A percentile compares a stretch with the other conserved stretches of the same genome.
These are phyloP conservation scores for Chlorodrepanis virens DNA, from an alignment of 2,113 vertebrate genomes.

Conservation along the genomic window DNA sequence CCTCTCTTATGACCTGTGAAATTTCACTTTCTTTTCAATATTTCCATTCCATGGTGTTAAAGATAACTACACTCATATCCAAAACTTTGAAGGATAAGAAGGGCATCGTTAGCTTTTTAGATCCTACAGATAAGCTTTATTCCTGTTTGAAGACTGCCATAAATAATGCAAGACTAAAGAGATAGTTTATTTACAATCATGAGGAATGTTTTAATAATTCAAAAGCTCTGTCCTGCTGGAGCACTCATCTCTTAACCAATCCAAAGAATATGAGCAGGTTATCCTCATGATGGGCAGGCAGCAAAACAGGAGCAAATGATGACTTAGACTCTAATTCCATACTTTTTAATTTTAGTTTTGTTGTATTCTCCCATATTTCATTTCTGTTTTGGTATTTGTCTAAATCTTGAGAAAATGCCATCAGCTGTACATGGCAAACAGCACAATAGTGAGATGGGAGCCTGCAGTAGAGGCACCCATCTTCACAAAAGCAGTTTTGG, in stretches of 20 bases:
- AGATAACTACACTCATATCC: background rate
- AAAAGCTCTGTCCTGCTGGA: background rate
- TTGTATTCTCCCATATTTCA: background rate
- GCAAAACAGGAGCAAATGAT: background rate
- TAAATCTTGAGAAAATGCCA: background rate
- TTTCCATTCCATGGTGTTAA: background rate
- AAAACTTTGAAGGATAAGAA: background rate
- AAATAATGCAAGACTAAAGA: slow-evolving; percentile 30
- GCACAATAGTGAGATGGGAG: background rate
- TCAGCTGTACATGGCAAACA: background rate
- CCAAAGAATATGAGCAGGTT: background rate
- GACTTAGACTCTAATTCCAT: background rate
- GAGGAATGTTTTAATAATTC: slow-evolving; percentile 26
- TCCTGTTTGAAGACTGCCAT: background rate
- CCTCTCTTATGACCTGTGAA: background rate
- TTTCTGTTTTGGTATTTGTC: background rate
- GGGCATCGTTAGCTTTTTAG: background rate
- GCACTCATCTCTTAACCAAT: background rate
- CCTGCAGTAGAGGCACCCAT: background rate
- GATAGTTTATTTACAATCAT: background rate
- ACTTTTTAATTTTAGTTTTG: background rate
- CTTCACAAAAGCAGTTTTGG: background rate
- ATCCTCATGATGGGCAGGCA: background rate
- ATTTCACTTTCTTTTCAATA: background rate
- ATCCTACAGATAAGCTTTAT: background rate